Evolutionary conservation across 1,140 invertebrate genomes (phyloP).

Genomic region (Agraylea sexmaculata): DNA sequence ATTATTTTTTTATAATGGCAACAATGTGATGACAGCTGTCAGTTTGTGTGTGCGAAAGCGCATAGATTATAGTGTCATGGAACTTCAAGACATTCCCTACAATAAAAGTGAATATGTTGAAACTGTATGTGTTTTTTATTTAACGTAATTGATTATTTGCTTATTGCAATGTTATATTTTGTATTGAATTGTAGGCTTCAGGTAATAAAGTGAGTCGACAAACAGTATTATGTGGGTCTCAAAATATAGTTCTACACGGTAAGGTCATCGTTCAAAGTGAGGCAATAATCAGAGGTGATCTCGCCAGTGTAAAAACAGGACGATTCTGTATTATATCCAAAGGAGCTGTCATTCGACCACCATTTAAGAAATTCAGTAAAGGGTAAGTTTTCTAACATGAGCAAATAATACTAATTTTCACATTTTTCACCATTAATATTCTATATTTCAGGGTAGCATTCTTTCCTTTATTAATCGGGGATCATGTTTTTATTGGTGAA

Average conservation of each 20-base stretch:
- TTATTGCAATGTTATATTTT: constrained; percentile 3
- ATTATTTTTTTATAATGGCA: too few relatives aligned
- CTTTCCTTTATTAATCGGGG: constrained; percentile 91
- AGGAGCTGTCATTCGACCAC: constrained; percentile 88
- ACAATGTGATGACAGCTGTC: too few relatives aligned
- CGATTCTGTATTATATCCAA: constrained; percentile 92
- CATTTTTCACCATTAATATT: constrained; percentile 6
- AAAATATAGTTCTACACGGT: constrained; percentile 96
- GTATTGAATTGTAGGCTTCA: constrained; percentile 74
- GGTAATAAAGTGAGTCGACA: constrained; percentile 95
- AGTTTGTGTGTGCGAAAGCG: too few relatives aligned
- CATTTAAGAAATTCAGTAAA: constrained; percentile 98
- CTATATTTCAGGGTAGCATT: constrained; percentile 74
- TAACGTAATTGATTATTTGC: constrained; percentile 1
- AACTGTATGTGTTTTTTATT: constrained; percentile 53
- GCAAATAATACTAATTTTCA: constrained; percentile 7
- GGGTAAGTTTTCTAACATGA: constrained; percentile 47
- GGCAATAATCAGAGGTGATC: constrained; percentile 91
- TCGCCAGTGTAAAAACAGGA: constrained; percentile 92
- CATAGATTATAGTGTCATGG: constrained; percentile 46
- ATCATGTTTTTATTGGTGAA: constrained; percentile 96
- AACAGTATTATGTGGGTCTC: constrained; percentile 92
- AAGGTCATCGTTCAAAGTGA: constrained; percentile 98
- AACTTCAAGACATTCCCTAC: constrained; percentile 77
- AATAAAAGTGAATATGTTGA: constrained; percentile 91